Evolutionary conservation across 2,113 vertebrate genomes (phyloP).

Genomic region (Probosciger aterrimus): DNA sequence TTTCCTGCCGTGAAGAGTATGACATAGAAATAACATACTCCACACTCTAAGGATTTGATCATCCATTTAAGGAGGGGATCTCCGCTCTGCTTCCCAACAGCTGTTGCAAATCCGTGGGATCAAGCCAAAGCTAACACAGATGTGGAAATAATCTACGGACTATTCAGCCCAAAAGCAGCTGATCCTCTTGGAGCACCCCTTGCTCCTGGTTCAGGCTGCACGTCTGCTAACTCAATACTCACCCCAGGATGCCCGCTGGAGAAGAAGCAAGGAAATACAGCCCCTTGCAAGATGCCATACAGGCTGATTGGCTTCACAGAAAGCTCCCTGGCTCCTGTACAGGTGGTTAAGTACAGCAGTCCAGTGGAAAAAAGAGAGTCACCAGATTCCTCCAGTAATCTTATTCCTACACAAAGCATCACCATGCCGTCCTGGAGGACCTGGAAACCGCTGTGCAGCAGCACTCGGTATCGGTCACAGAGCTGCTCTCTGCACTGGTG

Average conservation of each 20-base stretch:
- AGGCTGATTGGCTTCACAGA: not conserved
- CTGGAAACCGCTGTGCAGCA: not conserved
- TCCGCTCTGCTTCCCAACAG: conserved; percentile 72
- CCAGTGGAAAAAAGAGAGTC: conserved; percentile 46
- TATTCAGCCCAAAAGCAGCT: conserved; percentile 42
- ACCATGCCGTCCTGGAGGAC: not conserved
- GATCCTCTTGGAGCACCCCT: not conserved
- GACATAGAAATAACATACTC: conserved; percentile 59
- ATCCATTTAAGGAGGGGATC: conserved; percentile 67
- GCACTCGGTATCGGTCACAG: fast-evolving
- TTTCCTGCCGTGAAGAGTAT: conserved; percentile 54
- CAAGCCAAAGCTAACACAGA: conserved; percentile 77
- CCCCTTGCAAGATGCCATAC: not conserved
- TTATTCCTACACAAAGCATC: conserved; percentile 21
- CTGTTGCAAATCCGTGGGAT: conserved; percentile 72
- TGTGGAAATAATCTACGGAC: conserved; percentile 59
- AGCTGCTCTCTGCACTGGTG: not conserved
- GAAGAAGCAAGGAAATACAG: not conserved
- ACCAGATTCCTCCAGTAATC: conserved; percentile 11
- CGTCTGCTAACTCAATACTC: not conserved
- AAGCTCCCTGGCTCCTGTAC: conserved; percentile 25
- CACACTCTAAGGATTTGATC: conserved; percentile 38
- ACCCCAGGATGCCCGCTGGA: not conserved
- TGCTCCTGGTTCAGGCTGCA: not conserved
- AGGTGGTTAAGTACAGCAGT: conserved; percentile 1